Conservation (phyloP, 2,113 vertebrate genomes). For the Spea multiplicata region DNA sequence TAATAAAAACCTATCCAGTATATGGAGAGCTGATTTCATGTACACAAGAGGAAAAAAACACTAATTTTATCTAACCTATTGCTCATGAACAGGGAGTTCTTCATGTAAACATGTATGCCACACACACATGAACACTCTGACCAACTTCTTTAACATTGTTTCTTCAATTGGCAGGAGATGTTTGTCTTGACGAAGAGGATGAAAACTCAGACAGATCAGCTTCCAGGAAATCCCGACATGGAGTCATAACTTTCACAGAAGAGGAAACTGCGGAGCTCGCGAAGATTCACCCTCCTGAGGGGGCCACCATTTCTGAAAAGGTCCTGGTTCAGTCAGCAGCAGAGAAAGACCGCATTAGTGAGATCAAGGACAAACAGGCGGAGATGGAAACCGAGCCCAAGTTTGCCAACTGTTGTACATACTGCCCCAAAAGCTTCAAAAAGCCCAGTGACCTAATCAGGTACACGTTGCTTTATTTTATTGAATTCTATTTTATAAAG, state of each 20-base stretch:
- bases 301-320: constrained; percentile 90
- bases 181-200: constrained; percentile 76
- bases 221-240: constrained; percentile 76
- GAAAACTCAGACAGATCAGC: constrained; percentile 68
- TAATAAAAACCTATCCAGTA: no score
- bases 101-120: neutral
- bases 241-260: constrained; percentile 93
- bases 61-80: no score
- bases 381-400: constrained; percentile 91
- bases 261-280: constrained; percentile 93
- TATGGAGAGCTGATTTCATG: no score
- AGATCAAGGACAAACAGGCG: constrained; percentile 89
- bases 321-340: constrained; percentile 94
- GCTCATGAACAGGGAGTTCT: neutral
- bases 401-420: constrained; percentile 89
- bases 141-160: no score
- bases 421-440: constrained; percentile 96
- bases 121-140: neutral
- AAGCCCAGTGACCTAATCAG: constrained; percentile 96
- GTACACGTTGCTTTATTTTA: constrained; percentile 61
- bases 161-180: constrained; percentile 53
- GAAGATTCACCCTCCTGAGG: constrained; percentile 82
- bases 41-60: no score
- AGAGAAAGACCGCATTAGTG: constrained; percentile 93
- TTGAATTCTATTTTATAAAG: neutral